A percentile compares a stretch with the other conserved stretches of the same genome.
Conservation (phyloP, 2,797 vertebrate genomes). For the Perodicticus potto region DNA sequence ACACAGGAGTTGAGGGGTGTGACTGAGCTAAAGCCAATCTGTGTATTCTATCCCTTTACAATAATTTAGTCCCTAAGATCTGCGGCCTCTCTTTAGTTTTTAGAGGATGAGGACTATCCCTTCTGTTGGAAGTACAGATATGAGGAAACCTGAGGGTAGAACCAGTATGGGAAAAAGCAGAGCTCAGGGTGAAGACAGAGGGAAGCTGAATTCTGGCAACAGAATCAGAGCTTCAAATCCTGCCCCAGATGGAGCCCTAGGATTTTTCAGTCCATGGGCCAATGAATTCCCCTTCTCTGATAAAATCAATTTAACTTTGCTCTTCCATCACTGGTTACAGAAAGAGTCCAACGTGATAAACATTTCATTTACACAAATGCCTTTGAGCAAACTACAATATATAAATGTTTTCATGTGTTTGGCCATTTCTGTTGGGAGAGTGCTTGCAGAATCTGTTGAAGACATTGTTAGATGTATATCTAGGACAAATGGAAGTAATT, state of each 20-base stretch:
- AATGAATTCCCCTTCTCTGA: not conserved
- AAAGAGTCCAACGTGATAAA: not conserved
- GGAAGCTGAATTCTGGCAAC: not conserved
- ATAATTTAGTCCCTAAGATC: not conserved
- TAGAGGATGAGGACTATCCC: not conserved
- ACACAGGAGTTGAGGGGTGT: not conserved
- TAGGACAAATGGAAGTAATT: constrained; percentile 67
- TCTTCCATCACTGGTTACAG: constrained; percentile 38
- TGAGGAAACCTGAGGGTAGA: not conserved
- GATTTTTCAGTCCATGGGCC: not conserved
- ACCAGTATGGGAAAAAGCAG: not conserved
- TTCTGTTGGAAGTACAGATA: not conserved
- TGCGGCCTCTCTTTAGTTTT: not conserved
- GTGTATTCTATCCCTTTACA: not conserved
- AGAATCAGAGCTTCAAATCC: not conserved
- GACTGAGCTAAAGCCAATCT: not conserved
- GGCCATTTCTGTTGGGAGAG: constrained; percentile 57
- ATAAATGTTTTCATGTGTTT: constrained; percentile 44
- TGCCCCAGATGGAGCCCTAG: not conserved
- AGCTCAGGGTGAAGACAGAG: not conserved
- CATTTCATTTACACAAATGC: constrained; percentile 30
- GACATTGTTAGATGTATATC: constrained; percentile 31
- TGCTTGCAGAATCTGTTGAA: constrained; percentile 63
- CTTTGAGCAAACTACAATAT: constrained; percentile 51
- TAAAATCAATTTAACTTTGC: not conserved